phyloP scores from a whole-genome alignment of 30 jellyfish, hydroid and myxozoan genomes.

The Morbakka virulenta region DNA sequence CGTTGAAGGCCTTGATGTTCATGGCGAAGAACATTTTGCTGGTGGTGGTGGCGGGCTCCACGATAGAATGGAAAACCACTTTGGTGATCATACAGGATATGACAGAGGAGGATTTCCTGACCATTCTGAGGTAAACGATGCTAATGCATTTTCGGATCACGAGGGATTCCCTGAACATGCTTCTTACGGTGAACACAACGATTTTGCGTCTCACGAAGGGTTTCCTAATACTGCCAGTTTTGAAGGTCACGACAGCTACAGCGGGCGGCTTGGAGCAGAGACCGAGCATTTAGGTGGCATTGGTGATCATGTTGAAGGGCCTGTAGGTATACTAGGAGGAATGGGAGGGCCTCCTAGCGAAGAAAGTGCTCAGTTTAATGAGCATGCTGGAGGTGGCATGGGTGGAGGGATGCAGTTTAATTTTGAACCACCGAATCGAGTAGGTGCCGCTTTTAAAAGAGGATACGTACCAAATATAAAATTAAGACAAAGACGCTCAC shows the following conservation, averaged over 20 bases:
- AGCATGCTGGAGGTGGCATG: neutral
- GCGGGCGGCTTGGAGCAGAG: slow-evolving; percentile 28
- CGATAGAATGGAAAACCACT: too few species aligned
- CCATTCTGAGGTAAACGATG: too few species aligned
- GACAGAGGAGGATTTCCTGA: neutral
- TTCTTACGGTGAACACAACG: neutral
- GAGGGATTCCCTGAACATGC: neutral
- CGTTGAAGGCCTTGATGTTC: slow-evolving; percentile 19
- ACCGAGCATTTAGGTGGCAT: slow-evolving; percentile 10
- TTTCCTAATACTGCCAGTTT: slow-evolving; percentile 33
- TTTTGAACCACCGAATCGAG: neutral
- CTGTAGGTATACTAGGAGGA: slow-evolving; percentile 15
- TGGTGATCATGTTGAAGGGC: slow-evolving; percentile 27
- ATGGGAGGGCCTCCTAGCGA: slow-evolving; percentile 3
- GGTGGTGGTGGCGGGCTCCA: too few species aligned
- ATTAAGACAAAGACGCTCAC: neutral
- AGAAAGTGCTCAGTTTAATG: slow-evolving; percentile 26
- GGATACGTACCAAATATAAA: neutral
- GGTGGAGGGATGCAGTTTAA: slow-evolving; percentile 13
- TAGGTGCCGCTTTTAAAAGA: neutral
- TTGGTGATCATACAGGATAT: neutral
- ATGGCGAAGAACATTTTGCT: slow-evolving; percentile 15
- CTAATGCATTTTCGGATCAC: neutral
- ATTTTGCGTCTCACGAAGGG: neutral
- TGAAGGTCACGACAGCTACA: slow-evolving; percentile 29